Evolutionary conservation across 2,888 invertebrate species (phyloP).

Genomic region (Drosophila colorata): DNA sequence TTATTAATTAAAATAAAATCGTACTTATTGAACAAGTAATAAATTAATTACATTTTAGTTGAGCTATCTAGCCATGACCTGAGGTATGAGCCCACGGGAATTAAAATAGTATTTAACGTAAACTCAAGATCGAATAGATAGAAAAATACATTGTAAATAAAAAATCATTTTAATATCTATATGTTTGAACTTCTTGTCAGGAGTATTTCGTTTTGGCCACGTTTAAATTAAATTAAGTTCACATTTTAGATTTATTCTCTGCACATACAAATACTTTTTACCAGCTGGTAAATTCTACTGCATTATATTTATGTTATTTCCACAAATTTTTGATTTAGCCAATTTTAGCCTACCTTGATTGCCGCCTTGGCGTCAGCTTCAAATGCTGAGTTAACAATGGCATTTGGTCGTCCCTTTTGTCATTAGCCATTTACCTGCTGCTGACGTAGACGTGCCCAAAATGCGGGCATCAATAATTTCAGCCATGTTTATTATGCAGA

Average conservation of each 20-base stretch:
- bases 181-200: too few relatives aligned
- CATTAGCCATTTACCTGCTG: slow-evolving; percentile 51
- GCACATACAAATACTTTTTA: neutral
- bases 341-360: slow-evolving; percentile 13
- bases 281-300: neutral
- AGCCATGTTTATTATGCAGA: slow-evolving; percentile 77
- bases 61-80: neutral
- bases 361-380: slow-evolving; percentile 1
- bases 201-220: too few relatives aligned
- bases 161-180: too few relatives aligned
- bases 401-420: slow-evolving; percentile 37
- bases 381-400: slow-evolving; percentile 26
- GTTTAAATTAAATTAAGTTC: neutral
- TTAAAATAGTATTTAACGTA: neutral
- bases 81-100: neutral
- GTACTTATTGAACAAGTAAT: neutral
- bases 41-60: neutral
- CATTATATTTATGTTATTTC: slow-evolving; percentile 7
- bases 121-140: too few relatives aligned
- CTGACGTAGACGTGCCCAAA: slow-evolving; percentile 61
- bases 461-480: slow-evolving; percentile 78
- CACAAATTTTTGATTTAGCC: slow-evolving; percentile 4
- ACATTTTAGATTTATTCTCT: neutral
- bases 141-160: too few relatives aligned
- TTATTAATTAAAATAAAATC: neutral